phyloP scores from a whole-genome alignment of 2,797 vertebrate genomes.

The Lindbergichthys nudifrons region DNA sequence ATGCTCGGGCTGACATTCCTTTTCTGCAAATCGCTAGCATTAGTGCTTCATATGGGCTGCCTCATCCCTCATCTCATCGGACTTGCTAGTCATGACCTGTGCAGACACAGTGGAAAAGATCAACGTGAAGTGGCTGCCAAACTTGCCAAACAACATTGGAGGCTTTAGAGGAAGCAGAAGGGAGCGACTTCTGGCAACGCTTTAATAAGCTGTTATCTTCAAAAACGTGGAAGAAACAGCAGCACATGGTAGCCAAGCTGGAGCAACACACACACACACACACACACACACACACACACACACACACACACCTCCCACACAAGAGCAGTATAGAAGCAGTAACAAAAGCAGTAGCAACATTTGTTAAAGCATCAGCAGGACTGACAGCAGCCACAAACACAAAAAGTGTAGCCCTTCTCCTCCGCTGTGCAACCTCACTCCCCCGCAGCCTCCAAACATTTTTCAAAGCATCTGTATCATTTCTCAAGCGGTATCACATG shows the following conservation, averaged over 20 bases:
- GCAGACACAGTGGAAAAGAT: constrained; percentile 42
- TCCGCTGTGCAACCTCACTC: constrained; percentile 23
- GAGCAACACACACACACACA: constrained; percentile 4
- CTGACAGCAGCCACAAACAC: constrained; percentile 52
- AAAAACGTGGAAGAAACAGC: constrained; percentile 35
- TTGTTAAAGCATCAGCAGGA: constrained; percentile 51
- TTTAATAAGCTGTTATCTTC: constrained; percentile 44
- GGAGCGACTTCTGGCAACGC: constrained; percentile 47
- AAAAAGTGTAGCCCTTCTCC: constrained; percentile 43
- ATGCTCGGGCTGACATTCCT: neutral
- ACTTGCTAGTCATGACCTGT: constrained; percentile 41
- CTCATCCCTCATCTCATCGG: constrained; percentile 27
- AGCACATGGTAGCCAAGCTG: constrained; percentile 41
- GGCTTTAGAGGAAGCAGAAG: constrained; percentile 12
- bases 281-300: neutral
- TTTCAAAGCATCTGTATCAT: constrained; percentile 29
- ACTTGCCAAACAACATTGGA: constrained; percentile 2
- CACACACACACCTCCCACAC: constrained; percentile 36
- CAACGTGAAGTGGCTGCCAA: constrained; percentile 46
- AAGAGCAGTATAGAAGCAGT: constrained; percentile 46
- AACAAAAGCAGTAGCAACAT: constrained; percentile 13
- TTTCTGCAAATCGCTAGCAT: neutral
- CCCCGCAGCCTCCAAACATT: constrained; percentile 30
- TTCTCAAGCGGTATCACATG: constrained; percentile 30
- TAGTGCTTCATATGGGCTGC: neutral